Conservation (phyloP, 2,888 invertebrate species). For the Drosophila pseudotalamancana region DNA sequence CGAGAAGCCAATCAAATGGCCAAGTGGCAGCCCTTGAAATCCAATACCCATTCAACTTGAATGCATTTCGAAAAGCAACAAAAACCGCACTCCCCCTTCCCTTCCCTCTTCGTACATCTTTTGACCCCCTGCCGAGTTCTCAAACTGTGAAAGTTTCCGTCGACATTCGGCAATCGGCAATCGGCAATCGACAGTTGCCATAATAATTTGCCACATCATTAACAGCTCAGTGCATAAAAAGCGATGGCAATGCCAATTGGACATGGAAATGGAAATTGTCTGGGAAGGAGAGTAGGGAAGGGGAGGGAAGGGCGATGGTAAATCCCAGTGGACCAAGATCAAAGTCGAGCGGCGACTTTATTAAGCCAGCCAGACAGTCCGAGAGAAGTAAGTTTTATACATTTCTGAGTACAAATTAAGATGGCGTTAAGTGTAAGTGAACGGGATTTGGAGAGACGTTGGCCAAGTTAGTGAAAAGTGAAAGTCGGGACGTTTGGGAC, state of each 20-base stretch:
- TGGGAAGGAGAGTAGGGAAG: too few species aligned
- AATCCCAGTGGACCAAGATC: conserved; percentile 54
- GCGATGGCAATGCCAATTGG: conserved; percentile 41
- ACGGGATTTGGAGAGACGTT: conserved; percentile 4
- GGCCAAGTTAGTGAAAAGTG: conserved; percentile 39
- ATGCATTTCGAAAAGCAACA: conserved; percentile 64
- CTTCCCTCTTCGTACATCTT: too few species aligned
- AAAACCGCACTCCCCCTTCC: background rate
- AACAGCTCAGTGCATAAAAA: conserved; percentile 74
- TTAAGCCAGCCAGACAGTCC: conserved; percentile 48
- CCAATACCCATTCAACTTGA: conserved; percentile 69
- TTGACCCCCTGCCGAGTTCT: too few species aligned
- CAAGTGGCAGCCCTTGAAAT: conserved; percentile 29
- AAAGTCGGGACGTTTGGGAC: conserved; percentile 47
- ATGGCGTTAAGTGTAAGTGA: conserved; percentile 59
- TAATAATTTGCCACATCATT: conserved; percentile 80
- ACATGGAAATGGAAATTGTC: too few species aligned
- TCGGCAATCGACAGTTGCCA: conserved; percentile 71
- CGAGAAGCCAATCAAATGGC: conserved; percentile 36
- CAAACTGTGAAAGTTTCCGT: conserved; percentile 27
- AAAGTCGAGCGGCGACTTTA: conserved; percentile 64
- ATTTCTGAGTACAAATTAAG: conserved; percentile 71
- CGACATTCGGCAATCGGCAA: too few species aligned
- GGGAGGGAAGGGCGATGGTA: background rate
- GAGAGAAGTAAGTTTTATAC: conserved; percentile 55